Evolutionary conservation across 2,797 vertebrate genomes (phyloP), one percentile per base, ranked within the genome.

Genomic region (Amniataba percoides): DNA sequence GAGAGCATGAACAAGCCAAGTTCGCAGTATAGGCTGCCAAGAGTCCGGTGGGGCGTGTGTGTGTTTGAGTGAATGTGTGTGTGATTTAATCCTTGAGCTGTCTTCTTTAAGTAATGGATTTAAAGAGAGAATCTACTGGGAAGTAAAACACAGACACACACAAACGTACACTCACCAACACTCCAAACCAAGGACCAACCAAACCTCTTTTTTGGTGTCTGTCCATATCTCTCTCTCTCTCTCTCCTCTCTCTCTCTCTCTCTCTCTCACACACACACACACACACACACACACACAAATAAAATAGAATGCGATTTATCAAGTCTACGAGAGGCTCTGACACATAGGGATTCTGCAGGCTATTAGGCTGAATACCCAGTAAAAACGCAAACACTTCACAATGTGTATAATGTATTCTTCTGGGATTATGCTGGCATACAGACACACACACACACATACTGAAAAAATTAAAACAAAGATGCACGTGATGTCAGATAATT

Each of bases 331-430:
- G 57, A 84, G 52, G 53, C 55, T 86, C 53, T 77, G 34, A 75
- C 74, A 84, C 1, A 15, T 19, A 67, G 7, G 23, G 58, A 66
- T 49, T 63, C 78, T 76, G 56, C 80, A 80, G 57, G 80, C 56
- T 70, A 57, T 75, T 62, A 67, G 62, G 59, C 73, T 74, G 58
- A 85, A 83, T 57, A 70, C 61, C 71, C 49, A 75, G 53, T 71
- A 76, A 83, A 87, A 84, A 77, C 1, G 13, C 60, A 69, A 87
- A 84, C 68, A 72, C 57, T 79, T 75, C 39, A 78, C 56, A 72
- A 23, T 79, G 61, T 78, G 34, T 68, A 59, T 1, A 79, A 27
- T 78, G 59, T 71, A 78, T 18, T 39, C 69, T 59, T 18, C 23
- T 56, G 69, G 79, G 46, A 86, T 80, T 80, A 78, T 49, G 19